phyloP scores from a whole-genome alignment of 2,888 invertebrate species.

The Mesorhabditis sp. region DNA sequence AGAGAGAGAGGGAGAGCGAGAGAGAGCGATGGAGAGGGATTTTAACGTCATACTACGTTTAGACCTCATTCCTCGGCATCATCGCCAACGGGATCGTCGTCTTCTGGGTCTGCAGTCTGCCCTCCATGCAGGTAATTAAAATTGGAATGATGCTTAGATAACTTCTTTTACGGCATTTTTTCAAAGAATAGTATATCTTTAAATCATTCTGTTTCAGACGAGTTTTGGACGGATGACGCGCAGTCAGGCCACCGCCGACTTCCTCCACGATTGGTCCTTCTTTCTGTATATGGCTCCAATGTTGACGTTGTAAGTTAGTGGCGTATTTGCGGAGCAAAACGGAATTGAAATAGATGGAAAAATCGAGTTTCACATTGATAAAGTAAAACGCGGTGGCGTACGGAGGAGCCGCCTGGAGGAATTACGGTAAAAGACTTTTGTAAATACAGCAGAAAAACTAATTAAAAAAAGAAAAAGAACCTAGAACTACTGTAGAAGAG shows the following conservation, averaged over 20 bases:
- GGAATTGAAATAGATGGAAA: too few species aligned
- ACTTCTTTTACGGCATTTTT: not conserved
- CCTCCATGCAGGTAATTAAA: slow-evolving; percentile 4
- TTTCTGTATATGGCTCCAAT: not conserved
- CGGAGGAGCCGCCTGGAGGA: too few species aligned
- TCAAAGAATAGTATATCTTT: not conserved
- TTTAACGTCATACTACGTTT: not conserved
- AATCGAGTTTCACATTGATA: too few species aligned
- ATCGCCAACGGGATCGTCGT: slow-evolving; percentile 2
- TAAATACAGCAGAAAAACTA: too few species aligned
- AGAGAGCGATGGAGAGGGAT: too few species aligned
- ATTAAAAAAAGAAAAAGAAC: too few species aligned
- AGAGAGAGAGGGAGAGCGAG: too few species aligned
- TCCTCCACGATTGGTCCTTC: not conserved
- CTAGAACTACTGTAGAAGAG: too few species aligned
- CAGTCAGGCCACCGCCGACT: slow-evolving; percentile 2
- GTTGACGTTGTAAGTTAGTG: not conserved
- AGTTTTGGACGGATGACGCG: not conserved
- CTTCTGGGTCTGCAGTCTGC: not conserved
- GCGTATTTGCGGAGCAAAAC: too few species aligned
- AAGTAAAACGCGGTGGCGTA: too few species aligned
- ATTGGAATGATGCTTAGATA: not conserved
- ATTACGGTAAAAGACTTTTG: too few species aligned
- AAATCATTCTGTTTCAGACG: not conserved
- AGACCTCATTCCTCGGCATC: not conserved